phyloP scores from a whole-genome alignment of 1,140 invertebrate genomes.

The Pachypsylla venusta region DNA sequence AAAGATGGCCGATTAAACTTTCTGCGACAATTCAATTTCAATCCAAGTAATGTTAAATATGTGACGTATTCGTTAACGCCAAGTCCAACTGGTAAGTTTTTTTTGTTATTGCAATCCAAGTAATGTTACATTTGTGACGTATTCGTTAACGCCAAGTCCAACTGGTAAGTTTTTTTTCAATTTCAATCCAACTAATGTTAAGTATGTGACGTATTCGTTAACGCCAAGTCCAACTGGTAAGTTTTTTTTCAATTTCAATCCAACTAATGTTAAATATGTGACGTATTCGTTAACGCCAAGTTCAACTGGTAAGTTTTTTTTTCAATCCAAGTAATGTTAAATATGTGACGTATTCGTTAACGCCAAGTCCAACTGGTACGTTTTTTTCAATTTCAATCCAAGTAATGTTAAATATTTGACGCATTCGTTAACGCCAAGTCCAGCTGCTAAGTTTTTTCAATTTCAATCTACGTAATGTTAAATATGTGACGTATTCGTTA shows the following conservation, averaged over 20 bases:
- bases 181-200: conserved; percentile 43
- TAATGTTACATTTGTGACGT: conserved; percentile 46
- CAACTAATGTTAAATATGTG: conserved; percentile 41
- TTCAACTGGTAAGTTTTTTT: conserved; percentile 47
- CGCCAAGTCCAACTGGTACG: conserved; percentile 59
- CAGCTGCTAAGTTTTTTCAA: conserved; percentile 50
- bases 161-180: conserved; percentile 50
- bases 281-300: conserved; percentile 57
- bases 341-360: conserved; percentile 48
- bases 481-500: conserved; percentile 47
- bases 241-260: conserved; percentile 41
- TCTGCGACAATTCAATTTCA: conserved; percentile 45
- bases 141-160: conserved; percentile 56
- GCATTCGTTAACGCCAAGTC: conserved; percentile 56
- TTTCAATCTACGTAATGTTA: conserved; percentile 43
- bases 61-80: conserved; percentile 54
- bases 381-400: conserved; percentile 41
- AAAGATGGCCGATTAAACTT: conserved; percentile 35
- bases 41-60: conserved; percentile 41
- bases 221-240: conserved; percentile 62
- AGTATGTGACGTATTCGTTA: conserved; percentile 47
- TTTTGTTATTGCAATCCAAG: conserved; percentile 41
- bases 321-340: conserved; percentile 44
- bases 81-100: conserved; percentile 54
- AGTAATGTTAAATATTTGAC: conserved; percentile 44